phyloP scores from a whole-genome alignment of 2,888 invertebrate species.

The Furcula furcula region DNA sequence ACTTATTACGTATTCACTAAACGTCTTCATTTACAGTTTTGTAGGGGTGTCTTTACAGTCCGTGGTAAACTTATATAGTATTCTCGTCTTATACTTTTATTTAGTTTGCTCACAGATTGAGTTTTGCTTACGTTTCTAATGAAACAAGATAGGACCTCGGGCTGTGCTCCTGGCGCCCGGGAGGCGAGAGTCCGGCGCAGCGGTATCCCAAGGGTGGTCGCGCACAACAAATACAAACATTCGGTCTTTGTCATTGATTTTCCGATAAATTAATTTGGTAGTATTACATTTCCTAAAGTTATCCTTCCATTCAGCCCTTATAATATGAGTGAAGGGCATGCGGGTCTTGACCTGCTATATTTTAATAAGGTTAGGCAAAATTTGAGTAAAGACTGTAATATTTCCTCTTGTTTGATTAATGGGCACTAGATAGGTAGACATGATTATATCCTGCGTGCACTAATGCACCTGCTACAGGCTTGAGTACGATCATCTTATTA shows the following conservation, averaged over 20 bases:
- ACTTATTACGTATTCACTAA: no score
- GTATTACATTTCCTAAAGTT: constrained; percentile 38
- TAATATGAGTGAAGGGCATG: no score
- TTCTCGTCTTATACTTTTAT: constrained; percentile 41
- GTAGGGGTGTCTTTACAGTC: no score
- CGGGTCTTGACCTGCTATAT: no score
- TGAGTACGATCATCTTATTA: no score
- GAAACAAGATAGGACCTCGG: constrained; percentile 41
- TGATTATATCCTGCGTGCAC: no score
- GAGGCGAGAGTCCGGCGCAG: constrained; percentile 24
- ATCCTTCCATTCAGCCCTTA: neutral
- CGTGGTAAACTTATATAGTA: constrained; percentile 18
- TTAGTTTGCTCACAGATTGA: constrained; percentile 66
- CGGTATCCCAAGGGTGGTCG: constrained; percentile 60
- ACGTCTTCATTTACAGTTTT: no score
- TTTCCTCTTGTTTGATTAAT: no score
- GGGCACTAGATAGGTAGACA: no score
- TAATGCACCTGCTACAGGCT: no score
- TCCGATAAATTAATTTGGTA: constrained; percentile 76
- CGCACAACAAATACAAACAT: constrained; percentile 63
- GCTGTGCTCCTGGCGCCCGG: constrained; percentile 29
- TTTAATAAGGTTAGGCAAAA: no score
- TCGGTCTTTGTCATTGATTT: constrained; percentile 75
- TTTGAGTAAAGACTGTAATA: no score
- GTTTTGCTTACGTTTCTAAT: constrained; percentile 75